phyloP scores from a whole-genome alignment of 2,113 vertebrate species.

The Myrmecobius fasciatus region DNA sequence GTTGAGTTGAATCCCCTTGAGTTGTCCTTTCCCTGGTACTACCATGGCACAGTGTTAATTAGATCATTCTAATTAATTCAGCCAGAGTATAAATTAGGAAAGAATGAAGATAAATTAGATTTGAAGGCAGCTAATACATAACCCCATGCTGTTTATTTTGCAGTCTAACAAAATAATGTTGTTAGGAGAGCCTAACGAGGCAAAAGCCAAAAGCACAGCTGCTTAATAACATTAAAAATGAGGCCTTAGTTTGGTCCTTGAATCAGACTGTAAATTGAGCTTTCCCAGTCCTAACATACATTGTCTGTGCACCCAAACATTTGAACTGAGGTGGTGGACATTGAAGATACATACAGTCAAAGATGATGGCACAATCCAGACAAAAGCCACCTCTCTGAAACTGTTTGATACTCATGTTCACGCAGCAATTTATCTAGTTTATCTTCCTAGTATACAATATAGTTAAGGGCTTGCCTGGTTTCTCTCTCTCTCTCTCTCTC shows the following conservation, averaged over 20 bases:
- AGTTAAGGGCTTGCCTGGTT: background rate
- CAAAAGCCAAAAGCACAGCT: slow-evolving; percentile 80
- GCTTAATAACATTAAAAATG: slow-evolving; percentile 82
- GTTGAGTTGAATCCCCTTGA: slow-evolving; percentile 38
- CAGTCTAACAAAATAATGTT: slow-evolving; percentile 83
- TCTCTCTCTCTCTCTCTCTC: slow-evolving; percentile 26
- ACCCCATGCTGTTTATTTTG: slow-evolving; percentile 85
- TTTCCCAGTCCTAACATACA: slow-evolving; percentile 61
- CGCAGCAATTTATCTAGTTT: background rate
- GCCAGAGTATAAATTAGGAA: slow-evolving; percentile 84
- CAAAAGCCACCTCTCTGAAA: background rate
- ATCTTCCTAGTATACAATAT: background rate
- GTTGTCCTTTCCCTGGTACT: slow-evolving; percentile 72
- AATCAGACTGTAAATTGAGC: slow-evolving; percentile 72
- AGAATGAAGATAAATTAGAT: slow-evolving; percentile 85
- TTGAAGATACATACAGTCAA: background rate
- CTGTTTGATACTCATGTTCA: background rate
- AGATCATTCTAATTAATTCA: slow-evolving; percentile 86
- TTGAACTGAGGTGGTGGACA: slow-evolving; percentile 34
- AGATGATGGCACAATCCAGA: background rate
- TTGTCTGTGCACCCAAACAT: slow-evolving; percentile 59
- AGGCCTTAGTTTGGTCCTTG: slow-evolving; percentile 75
- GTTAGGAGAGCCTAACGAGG: slow-evolving; percentile 83
- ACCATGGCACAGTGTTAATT: slow-evolving; percentile 81
- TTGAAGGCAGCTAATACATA: slow-evolving; percentile 83